Base-by-base conservation (phyloP, 2,113 vertebrate species). In the Coracopsis vasa region DNA sequence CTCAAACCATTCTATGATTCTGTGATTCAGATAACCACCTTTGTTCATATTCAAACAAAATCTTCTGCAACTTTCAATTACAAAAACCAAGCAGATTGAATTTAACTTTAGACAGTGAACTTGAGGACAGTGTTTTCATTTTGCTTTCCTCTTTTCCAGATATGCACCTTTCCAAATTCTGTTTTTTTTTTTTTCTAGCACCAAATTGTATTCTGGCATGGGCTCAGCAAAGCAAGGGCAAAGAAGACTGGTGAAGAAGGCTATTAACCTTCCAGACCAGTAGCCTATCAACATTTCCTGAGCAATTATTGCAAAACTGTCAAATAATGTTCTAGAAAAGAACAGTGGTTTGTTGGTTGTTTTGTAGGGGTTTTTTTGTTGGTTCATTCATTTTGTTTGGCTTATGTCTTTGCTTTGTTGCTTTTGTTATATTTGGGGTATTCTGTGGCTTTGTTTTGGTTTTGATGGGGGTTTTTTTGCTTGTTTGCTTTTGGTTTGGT, bases 331-430 rank as follows among this genome's bases (percentile, higher is more conserved):
- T 10, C 8, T 66, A 53, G 54, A 66, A 80, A 78, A 66, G 7
- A 42, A 15, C 6, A 33, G 7, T 56, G 13, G 0, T 70, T 69
- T 56, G 7, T 6, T 3, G 2, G 16, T 77, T 65, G 5, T 1
- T 37, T 75, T 12, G 17, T 83, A 54, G 13, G 3, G 9, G 81
- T 80, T 60, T 6, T 5, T n/a, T 17, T 1, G 2, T 25, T n/a
- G 2, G 3, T 89, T 71, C 4, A 4, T 28, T 53, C 27, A 7
- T 44, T 82, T 65, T 70, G 6, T 39, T 94, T 74, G 23, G 19
- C 13, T 72, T 44, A 9, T 6, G 1, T 67, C 1, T 1, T 1
- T 47, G 27, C 1, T 1, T 1, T 47, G 27, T 33, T 56, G 3
- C 4, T 20, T 78, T 81, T 39, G 3, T 10, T 72, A 54, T 16